Percentiles rank a stretch among this genome's conserved stretches.
Evolutionary conservation across 2,797 vertebrate species (phyloP).

Genomic region (Antennarius maculatus): DNA sequence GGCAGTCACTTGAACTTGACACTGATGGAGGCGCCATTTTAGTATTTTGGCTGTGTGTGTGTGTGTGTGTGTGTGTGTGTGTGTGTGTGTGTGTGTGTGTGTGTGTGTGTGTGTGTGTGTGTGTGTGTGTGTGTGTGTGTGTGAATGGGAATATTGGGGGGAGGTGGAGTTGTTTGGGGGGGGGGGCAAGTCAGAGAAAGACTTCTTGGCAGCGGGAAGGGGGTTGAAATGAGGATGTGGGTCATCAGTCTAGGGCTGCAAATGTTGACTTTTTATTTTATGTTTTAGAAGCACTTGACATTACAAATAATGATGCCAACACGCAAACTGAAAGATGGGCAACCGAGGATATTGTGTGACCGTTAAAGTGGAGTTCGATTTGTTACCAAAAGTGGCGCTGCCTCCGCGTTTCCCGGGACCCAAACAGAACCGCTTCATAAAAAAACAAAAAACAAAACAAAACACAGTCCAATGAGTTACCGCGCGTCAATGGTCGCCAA

Average conservation of each 20-base stretch:
- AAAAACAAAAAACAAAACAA: constrained; percentile 2
- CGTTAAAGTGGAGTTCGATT: constrained; percentile 58
- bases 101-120: constrained; percentile 6
- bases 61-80: constrained; percentile 12
- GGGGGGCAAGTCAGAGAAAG: constrained; percentile 36
- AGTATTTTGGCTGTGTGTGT: constrained; percentile 61
- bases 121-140: constrained; percentile 14
- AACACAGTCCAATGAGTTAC: constrained; percentile 54
- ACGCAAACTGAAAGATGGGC: constrained; percentile 53
- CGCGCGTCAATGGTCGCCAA: constrained; percentile 57
- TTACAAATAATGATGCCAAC: constrained; percentile 20
- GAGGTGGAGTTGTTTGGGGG: background rate
- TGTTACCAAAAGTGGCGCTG: constrained; percentile 59
- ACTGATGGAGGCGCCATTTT: constrained; percentile 83
- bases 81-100: constrained; percentile 17
- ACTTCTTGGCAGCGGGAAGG: constrained; percentile 30
- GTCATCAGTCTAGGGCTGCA: constrained; percentile 14
- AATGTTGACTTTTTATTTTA: constrained; percentile 14
- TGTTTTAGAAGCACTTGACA: background rate
- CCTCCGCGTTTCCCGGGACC: constrained; percentile 57
- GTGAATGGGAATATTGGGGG: constrained; percentile 33
- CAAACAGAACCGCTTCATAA: constrained; percentile 61
- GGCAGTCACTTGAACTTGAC: constrained; percentile 85
- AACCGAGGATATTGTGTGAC: constrained; percentile 69
- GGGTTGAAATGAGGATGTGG: constrained; percentile 8